Conservation (phyloP, 2,888 invertebrate species). For the Liposcelis brunnea region DNA sequence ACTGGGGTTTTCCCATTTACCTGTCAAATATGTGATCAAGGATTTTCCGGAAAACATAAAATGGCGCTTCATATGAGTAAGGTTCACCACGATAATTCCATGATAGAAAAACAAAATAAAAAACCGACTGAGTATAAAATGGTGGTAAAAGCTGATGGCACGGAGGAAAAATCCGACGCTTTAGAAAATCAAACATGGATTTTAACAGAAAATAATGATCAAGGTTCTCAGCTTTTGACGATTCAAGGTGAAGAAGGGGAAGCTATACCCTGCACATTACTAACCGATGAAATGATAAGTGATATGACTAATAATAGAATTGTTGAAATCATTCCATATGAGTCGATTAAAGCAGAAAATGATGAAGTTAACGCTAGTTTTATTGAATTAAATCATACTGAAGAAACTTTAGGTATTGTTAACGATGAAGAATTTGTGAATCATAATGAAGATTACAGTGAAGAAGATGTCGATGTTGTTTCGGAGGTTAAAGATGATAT, state of each 20-base stretch:
- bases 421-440: constrained; percentile 4
- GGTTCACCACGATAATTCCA: constrained; percentile 14
- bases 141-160: constrained; percentile 13
- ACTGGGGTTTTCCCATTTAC: constrained; percentile 16
- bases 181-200: constrained; percentile 9
- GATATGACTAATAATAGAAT: not conserved
- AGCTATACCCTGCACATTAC: not conserved
- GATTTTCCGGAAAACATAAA: constrained; percentile 17
- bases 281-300: constrained; percentile 9
- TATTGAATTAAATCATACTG: not conserved
- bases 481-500: too few species aligned
- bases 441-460: too few species aligned
- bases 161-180: not conserved
- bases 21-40: constrained; percentile 16
- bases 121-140: constrained; percentile 15
- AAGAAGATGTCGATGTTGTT: too few species aligned
- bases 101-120: constrained; percentile 11
- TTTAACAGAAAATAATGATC: not conserved
- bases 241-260: constrained; percentile 6
- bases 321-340: constrained; percentile 1
- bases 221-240: not conserved
- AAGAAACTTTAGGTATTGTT: not conserved
- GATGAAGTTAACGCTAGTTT: too few species aligned
- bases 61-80: constrained; percentile 15
- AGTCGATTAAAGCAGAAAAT: too few species aligned